Base-by-base conservation (phyloP, 2,888 invertebrate genomes). In the Cerceris ruficornis region DNA sequence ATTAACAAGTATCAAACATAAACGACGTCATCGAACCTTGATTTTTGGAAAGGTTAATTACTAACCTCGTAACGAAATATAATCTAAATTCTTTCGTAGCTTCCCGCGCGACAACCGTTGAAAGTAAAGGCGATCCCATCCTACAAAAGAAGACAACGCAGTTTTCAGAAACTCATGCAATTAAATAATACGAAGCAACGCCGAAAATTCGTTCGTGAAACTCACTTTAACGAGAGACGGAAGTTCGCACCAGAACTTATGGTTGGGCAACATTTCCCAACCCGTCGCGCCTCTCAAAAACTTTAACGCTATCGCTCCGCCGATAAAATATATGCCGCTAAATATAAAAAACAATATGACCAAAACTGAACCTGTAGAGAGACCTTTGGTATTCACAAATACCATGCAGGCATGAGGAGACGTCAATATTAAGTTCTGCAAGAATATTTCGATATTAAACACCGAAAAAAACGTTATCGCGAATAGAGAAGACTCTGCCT, bases 261-360 rank as follows among this genome's bases (percentile, higher is more conserved):
- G 93, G 91, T 97, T 96, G 0, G 97, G 96, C 85, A 96, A 93
- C 86, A 96, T 93, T 93, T 96, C 96, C 75, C 94, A 91, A 0
- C 96, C 96, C 55, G 95, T 94, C 0, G 96, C 96, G 42, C 96
- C 96, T 91, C 95, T 94, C 54, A 95, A 91, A 88, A 95, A 94
- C 89, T 95, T 95, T 89, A 95, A 94, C 0, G 95, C 93, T 58
- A 95, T 90, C 64, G 95, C 94, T 66, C 96, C 97, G 55, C 95
- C 94, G 73, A 95, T 92, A 39, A 96, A 93, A 89, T 96, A 96
- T 77, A 95, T 91, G 46, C 94, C 92, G 2, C 93, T 87, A 69
- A 93, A 91, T 0, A 95, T 93, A 81, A 95, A 94, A 84, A 96
- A 94, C 75, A 96, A 92, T 55, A 96, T 94, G 14, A 95, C 91